Evolutionary conservation across 2,113 vertebrate species (phyloP), one percentile per base, ranked within the genome.

Genomic region (Pygathrix nemaeus): DNA sequence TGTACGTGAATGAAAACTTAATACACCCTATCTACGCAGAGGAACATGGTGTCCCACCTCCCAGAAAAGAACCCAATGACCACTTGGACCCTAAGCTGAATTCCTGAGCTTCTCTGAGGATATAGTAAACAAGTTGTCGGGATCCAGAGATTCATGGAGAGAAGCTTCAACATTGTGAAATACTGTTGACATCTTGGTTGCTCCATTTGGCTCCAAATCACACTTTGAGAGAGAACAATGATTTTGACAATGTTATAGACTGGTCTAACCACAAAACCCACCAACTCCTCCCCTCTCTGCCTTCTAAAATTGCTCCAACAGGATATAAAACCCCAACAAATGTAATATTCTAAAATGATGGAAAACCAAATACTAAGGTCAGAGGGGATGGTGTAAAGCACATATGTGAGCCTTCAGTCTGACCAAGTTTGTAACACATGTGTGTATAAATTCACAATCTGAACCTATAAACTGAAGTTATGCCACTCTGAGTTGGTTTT

Each of bases 101-200:
- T 95, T 97, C 93, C 95, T 94, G 84, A 81, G 40, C 57, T 88
- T 50, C 72, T 95, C 76, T 2, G 21, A 95, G 86, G 66, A 27
- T 66, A 75, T 57, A 76, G 73, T 88, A 88, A 97, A 96, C 94
- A 97, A 79, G 81, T 25, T 23, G 18, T 18, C 8, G 10, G 73
- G 45, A 59, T 75, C 55, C 88, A 78, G 32, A 81, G 57, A 72
- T 40, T 80, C 90, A 48, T 2, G 18, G 89, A 52, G 38, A 94
- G 84, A 82, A 91, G 43, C 59, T 64, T 72, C 50, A 8, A 48
- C 5, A 0, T 14, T 57, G 76, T 78, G 79, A 95, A 96, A 75
- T 70, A 25, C 50, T 93, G 90, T 4, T 59, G 76, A 96, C 59
- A 13, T 80, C 90, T 78, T 59, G 57, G 52, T 64, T 73, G 61